Base-by-base conservation (phyloP, 2,113 vertebrate species). In the Misgurnus mizolepis region DNA sequence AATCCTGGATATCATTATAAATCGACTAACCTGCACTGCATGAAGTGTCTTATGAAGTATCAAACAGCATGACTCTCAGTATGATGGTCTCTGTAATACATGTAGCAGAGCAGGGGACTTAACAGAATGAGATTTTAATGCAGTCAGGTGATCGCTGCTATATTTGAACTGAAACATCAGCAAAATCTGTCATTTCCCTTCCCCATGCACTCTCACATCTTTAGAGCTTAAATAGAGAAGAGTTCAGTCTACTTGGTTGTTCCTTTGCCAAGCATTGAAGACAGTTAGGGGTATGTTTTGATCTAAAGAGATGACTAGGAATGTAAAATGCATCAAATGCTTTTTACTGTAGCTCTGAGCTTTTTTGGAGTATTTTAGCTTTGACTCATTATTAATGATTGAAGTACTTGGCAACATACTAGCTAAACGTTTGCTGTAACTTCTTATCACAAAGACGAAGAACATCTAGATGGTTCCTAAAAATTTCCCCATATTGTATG, bases 111-210 rank as follows among this genome's bases (percentile, higher is more conserved):
- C 56, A 60, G 55, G 3, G 45, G n/a, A 74, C 39, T 43, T 58
- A 45, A 12, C 40, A 74, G 55, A 18, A 41, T 34, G 6, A n/a
- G 40, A 60, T 74, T 74, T 27, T 74, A 56, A 73, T 43, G 53
- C 50, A 60, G 58, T 73, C 55, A 71, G 22, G 10, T 15, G 39
- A 3, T 73, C 70, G 14, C 55, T 60, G 55, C 49, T 72, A 5
- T 61, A 61, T 61, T 60, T 74, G 39, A 60, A 73, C 17, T 73
- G 39, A 73, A 60, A 7, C 55, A 60, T n/a, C 39, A 7, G 71
- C 17, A 45, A 45, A 60, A 74, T 61, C 22, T 40, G 27, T 70
- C 68, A 55, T 53, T 39, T 53, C 49, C 14, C 6, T 22, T 69
- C 43, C 10, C 45, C 10, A 7, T 39, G 14, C 47, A 55, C 8